These are phyloP conservation scores for Cheilosia vernalis DNA, from an alignment of 2,888 invertebrate genomes.

Conservation along the genomic window DNA sequence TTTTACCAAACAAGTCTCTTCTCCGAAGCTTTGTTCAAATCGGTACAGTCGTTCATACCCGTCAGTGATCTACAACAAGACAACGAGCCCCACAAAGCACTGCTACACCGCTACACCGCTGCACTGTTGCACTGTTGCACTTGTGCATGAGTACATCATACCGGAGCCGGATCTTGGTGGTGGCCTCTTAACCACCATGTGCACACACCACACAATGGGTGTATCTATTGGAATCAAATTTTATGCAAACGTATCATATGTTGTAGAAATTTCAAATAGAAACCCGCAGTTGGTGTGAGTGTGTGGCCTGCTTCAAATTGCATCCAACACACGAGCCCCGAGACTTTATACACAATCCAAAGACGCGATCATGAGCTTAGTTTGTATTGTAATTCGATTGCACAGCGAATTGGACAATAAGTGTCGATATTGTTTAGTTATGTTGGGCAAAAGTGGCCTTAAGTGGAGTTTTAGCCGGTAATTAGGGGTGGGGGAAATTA, in stretches of 20 bases:
- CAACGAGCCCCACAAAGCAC: conserved; percentile 3
- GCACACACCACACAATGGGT: conserved; percentile 52
- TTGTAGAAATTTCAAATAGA: conserved; percentile 48
- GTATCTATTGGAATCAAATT: conserved; percentile 71
- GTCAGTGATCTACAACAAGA: conserved; percentile 27
- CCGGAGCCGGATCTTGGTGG: conserved; percentile 64
- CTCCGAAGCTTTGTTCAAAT: conserved; percentile 12
- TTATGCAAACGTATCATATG: conserved; percentile 62
- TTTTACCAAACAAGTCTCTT: not conserved
- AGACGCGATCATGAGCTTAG: conserved; percentile 13
- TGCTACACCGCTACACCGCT: not conserved
- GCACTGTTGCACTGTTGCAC: conserved; percentile 6
- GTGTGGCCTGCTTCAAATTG: conserved; percentile 53
- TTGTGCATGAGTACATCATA: conserved; percentile 19
- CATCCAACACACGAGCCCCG: conserved; percentile 17
- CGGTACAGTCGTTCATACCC: conserved; percentile 34
- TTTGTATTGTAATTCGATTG: not conserved
- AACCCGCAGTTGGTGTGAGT: conserved; percentile 20
- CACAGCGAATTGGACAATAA: conserved; percentile 27
- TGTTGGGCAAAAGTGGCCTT: conserved; percentile 45
- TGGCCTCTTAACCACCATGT: conserved; percentile 58
- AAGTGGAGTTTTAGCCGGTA: conserved; percentile 56
- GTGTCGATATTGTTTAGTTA: conserved; percentile 58
- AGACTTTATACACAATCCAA: not conserved
- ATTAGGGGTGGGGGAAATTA: conserved; percentile 61